Evolutionary conservation across 1,140 invertebrate genomes (phyloP), one percentile per base, ranked within the genome.

Genomic region (Megathymus violae): DNA sequence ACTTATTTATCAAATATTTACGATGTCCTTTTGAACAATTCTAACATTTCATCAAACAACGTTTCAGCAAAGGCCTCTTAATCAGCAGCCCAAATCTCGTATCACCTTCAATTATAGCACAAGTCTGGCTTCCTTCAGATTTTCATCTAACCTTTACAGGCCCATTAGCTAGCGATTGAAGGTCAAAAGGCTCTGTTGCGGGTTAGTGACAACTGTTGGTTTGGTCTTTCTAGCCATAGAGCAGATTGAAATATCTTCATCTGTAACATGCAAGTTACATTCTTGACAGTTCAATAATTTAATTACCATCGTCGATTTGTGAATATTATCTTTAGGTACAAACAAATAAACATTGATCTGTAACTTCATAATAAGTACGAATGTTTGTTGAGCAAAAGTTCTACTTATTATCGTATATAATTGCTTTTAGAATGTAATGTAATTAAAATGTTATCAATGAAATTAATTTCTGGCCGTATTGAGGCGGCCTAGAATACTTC

Each of bases 151-250:
- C 50, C 50, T 54, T 54, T 54, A 54, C 9, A 54, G 36, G 13
- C 50, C 50, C 50, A 54, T 54, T 54, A 52, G 50, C 31, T 50
- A 51, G 31, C 50, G 50, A 54, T 40, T 41, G 50, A 54, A 54
- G 51, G 51, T 56, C 19, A 56, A 15, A 31, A 43, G 51, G 16
- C 36, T 38, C 36, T 54, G 50, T 54, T 54, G 27, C 51, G 43
- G 51, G 38, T 56, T 56, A 43, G 40, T 41, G 19, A 56, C 51
- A 43, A 56, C 41, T 27, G 22, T 13, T 43, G 9, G 3, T 3
- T 31, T 31, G 27, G 27, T 31, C 27, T 36, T 11, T 36, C 1
- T 36, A 36, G 10, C 34, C 34, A 36, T 36, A 36, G 11, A 36
- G 11, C 34, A 36, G 34, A 10, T 36, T n/a, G 10, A 40, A 3